These are phyloP conservation scores for Lithophane socia DNA, from an alignment of 2,888 invertebrate species.

Conservation along the genomic window DNA sequence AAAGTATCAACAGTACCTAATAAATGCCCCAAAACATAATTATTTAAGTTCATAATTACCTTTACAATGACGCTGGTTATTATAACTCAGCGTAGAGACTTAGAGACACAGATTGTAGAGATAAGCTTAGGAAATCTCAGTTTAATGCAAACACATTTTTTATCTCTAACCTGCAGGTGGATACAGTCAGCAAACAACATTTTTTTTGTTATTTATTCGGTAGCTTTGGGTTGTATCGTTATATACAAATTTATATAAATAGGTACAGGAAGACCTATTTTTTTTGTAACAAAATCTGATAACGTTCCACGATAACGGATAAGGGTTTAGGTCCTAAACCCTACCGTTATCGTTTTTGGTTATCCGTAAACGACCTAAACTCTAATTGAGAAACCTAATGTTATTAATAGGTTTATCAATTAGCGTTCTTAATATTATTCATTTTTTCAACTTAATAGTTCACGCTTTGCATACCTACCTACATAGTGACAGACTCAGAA, in stretches of 20 bases:
- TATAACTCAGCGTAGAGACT: conserved; percentile 23
- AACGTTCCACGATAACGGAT: neutral
- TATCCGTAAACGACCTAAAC: too few species aligned
- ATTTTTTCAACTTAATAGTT: neutral
- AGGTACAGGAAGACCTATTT: conserved; percentile 9
- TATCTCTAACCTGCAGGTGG: conserved; percentile 52
- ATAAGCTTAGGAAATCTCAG: conserved; percentile 59
- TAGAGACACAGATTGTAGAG: conserved; percentile 17
- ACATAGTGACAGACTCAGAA: neutral
- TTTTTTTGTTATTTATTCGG: conserved; percentile 38
- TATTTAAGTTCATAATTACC: neutral
- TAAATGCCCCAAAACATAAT: conserved; percentile 8
- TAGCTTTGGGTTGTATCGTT: conserved; percentile 33
- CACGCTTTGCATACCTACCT: neutral
- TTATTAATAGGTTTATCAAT: neutral
- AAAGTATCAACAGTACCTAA: neutral
- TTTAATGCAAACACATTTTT: conserved; percentile 52
- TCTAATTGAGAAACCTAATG: too few species aligned
- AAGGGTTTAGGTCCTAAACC: neutral
- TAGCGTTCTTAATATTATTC: neutral
- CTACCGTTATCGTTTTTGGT: too few species aligned
- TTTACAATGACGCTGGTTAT: conserved; percentile 10
- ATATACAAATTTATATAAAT: neutral
- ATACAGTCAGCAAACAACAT: conserved; percentile 45
- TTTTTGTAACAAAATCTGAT: conserved; percentile 19